These are phyloP conservation scores for Boleophthalmus pectinirostris DNA, from an alignment of 2,113 vertebrate genomes.

Conservation along the genomic window DNA sequence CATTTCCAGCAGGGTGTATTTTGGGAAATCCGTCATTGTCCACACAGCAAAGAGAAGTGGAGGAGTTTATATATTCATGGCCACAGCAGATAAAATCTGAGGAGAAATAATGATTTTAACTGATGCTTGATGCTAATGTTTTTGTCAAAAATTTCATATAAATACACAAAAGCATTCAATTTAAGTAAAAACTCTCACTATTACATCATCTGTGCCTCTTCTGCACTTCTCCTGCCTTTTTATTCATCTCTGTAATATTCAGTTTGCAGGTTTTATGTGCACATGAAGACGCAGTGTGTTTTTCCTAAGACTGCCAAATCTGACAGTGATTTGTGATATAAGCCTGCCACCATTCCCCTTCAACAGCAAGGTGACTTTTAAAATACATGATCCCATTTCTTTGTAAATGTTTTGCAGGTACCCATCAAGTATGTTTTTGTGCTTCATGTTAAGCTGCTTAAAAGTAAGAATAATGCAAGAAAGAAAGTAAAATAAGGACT, in stretches of 20 bases:
- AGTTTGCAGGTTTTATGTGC: slow-evolving; percentile 29
- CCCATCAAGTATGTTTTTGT: slow-evolving; percentile 51
- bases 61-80: slow-evolving; percentile 86
- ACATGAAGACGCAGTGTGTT: slow-evolving; percentile 50
- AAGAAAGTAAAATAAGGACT: background rate
- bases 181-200: slow-evolving; percentile 42
- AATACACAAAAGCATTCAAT: slow-evolving; percentile 16
- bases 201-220: slow-evolving; percentile 25
- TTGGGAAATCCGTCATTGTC: slow-evolving; percentile 79
- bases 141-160: background rate
- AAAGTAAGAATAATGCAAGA: slow-evolving; percentile 1
- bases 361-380: slow-evolving; percentile 73
- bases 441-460: slow-evolving; percentile 11
- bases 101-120: slow-evolving; percentile 25
- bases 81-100: slow-evolving; percentile 90
- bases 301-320: slow-evolving; percentile 66
- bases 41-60: slow-evolving; percentile 86
- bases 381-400: slow-evolving; percentile 62
- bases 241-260: slow-evolving; percentile 51
- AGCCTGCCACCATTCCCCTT: slow-evolving; percentile 67
- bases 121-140: background rate
- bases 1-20: slow-evolving; percentile 82
- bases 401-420: slow-evolving; percentile 55
- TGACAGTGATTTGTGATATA: slow-evolving; percentile 73
- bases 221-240: slow-evolving; percentile 16